These are phyloP conservation scores for crab-eating macaque (Macaca fascicularis) DNA, from an alignment of 2,113 vertebrate species.

Conservation along the genomic window DNA sequence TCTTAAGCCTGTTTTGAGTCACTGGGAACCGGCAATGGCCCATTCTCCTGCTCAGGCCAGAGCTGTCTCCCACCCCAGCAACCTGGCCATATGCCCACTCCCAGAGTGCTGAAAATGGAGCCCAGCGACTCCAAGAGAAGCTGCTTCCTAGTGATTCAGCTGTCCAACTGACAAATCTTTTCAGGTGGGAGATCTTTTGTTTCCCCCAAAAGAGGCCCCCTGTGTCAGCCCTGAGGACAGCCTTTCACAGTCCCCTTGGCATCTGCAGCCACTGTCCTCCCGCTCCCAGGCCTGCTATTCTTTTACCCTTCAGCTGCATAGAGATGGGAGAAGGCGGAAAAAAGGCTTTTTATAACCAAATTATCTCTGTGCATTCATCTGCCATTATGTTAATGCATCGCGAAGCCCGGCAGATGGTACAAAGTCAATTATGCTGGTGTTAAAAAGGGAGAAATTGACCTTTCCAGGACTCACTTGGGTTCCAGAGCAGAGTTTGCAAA, in stretches of 20 bases:
- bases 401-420: slow-evolving; percentile 86
- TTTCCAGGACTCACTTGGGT: slow-evolving; percentile 82
- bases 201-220: neutral
- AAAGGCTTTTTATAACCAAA: slow-evolving; percentile 83
- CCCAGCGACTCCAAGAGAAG: neutral
- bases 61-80: neutral
- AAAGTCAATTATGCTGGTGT: slow-evolving; percentile 83
- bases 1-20: neutral
- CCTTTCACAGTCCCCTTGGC: neutral
- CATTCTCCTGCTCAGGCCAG: neutral
- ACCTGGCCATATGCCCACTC: neutral
- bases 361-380: slow-evolving; percentile 84
- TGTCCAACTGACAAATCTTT: neutral
- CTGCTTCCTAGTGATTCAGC: neutral
- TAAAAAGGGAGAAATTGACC: slow-evolving; percentile 81
- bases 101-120: neutral
- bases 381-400: slow-evolving; percentile 86
- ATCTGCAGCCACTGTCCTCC: slow-evolving; percentile 40
- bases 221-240: neutral
- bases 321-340: slow-evolving; percentile 77
- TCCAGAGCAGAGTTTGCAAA: slow-evolving; percentile 79
- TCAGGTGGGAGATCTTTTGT: neutral
- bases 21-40: neutral
- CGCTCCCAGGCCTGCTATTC: slow-evolving; percentile 69
- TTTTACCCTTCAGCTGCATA: slow-evolving; percentile 84